These are phyloP conservation scores for Leuctra nigra DNA, from an alignment of 2,888 invertebrate genomes.

Conservation along the genomic window DNA sequence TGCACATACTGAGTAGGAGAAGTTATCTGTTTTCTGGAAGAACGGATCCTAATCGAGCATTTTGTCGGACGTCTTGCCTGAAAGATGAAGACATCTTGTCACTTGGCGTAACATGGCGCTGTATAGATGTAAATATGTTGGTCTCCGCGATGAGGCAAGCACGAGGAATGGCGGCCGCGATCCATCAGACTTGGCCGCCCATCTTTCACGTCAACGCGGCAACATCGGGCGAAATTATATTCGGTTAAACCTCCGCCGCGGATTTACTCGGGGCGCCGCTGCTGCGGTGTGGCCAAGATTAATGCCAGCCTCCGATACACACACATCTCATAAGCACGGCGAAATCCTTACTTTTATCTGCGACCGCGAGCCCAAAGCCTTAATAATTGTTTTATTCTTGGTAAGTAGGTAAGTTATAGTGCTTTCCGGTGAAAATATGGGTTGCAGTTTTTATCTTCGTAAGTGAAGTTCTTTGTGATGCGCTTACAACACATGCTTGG, in stretches of 20 bases:
- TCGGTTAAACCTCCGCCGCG: neutral
- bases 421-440: neutral
- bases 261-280: neutral
- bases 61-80: too few species aligned
- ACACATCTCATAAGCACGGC: slow-evolving; percentile 7
- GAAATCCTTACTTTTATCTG: slow-evolving; percentile 5
- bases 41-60: too few species aligned
- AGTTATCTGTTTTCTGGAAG: too few species aligned
- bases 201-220: slow-evolving; percentile 1
- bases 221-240: slow-evolving; percentile 5
- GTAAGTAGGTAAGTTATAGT: neutral
- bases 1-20: too few species aligned
- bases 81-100: too few species aligned
- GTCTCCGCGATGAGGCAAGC: neutral
- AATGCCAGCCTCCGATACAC: neutral
- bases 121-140: too few species aligned
- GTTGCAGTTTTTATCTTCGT: neutral
- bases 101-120: too few species aligned
- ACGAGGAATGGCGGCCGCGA: neutral
- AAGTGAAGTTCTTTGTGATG: too few species aligned
- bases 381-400: slow-evolving; percentile 16
- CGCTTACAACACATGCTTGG: too few species aligned
- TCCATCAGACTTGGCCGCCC: neutral
- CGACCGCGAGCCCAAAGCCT: slow-evolving; percentile 6
- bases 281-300: neutral